Conservation (phyloP, 2,113 vertebrate species). For the Pleuronectes platessa region DNA sequence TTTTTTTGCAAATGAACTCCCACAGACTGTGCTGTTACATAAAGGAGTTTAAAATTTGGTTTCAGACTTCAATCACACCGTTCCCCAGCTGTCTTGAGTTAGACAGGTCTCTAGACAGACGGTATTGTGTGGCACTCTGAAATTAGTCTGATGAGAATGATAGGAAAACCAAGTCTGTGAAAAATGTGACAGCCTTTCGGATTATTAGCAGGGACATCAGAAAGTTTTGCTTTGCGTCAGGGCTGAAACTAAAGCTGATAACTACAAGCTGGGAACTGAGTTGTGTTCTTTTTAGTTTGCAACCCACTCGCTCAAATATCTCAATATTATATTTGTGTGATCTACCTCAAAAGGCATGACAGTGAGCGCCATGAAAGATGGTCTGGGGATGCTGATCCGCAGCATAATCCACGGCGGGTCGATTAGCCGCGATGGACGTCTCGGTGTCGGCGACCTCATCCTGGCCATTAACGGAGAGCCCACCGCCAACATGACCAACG, state of each 20-base stretch:
- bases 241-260: not conserved
- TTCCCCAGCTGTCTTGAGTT: too few relatives aligned
- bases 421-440: conserved; percentile 92
- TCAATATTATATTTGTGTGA: not conserved
- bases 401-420: conserved; percentile 95
- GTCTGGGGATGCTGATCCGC: conserved; percentile 92
- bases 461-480: conserved; percentile 93
- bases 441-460: conserved; percentile 93
- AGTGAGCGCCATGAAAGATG: conserved; percentile 92
- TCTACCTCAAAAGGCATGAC: conserved; percentile 89
- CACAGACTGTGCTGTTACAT: not conserved
- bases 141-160: conserved; percentile 12
- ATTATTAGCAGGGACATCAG: not conserved
- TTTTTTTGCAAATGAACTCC: conserved; percentile 17
- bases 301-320: not conserved
- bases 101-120: conserved; percentile 2
- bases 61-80: too few relatives aligned
- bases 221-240: not conserved
- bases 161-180: not conserved
- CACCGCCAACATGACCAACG: conserved; percentile 88
- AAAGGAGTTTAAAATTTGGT: too few relatives aligned
- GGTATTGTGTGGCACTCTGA: conserved; percentile 3
- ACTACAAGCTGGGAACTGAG: too few relatives aligned
- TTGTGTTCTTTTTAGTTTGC: too few relatives aligned
- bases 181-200: not conserved